Percentiles rank a stretch among this genome's conserved stretches.
phyloP scores from a whole-genome alignment of 2,888 invertebrate species.

The Cerastis rubricosa region DNA sequence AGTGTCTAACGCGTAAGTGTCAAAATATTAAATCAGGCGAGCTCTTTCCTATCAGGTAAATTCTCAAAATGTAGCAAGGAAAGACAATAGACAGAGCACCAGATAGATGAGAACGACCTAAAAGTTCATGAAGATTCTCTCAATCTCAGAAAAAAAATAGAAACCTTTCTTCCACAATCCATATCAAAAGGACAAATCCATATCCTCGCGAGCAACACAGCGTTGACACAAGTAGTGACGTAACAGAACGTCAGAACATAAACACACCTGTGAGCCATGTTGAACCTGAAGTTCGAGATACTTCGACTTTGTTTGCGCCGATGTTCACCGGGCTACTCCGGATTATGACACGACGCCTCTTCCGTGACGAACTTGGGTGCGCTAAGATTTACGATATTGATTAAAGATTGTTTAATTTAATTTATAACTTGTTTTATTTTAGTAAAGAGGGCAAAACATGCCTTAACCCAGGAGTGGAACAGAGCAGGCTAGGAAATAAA shows the following conservation, averaged over 20 bases:
- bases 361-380: slow-evolving; percentile 48
- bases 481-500: too few relatives aligned
- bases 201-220: slow-evolving; percentile 29
- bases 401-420: background rate
- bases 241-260: slow-evolving; percentile 82
- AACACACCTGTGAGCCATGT: slow-evolving; percentile 77
- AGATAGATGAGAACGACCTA: background rate
- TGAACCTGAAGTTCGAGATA: slow-evolving; percentile 50
- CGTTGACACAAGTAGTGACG: slow-evolving; percentile 58
- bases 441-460: too few relatives aligned
- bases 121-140: background rate
- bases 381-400: slow-evolving; percentile 33
- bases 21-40: background rate
- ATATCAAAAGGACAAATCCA: slow-evolving; percentile 3
- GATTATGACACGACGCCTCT: slow-evolving; percentile 22
- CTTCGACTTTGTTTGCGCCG: slow-evolving; percentile 66
- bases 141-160: background rate
- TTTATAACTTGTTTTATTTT: background rate
- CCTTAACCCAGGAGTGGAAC: too few relatives aligned
- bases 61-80: background rate
- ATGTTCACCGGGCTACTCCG: slow-evolving; percentile 57
- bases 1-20: too few relatives aligned
- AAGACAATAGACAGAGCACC: background rate
- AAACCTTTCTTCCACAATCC: background rate
- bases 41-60: background rate